phyloP scores from a whole-genome alignment of 2,888 invertebrate species.

The Pristionchus japonicus region DNA sequence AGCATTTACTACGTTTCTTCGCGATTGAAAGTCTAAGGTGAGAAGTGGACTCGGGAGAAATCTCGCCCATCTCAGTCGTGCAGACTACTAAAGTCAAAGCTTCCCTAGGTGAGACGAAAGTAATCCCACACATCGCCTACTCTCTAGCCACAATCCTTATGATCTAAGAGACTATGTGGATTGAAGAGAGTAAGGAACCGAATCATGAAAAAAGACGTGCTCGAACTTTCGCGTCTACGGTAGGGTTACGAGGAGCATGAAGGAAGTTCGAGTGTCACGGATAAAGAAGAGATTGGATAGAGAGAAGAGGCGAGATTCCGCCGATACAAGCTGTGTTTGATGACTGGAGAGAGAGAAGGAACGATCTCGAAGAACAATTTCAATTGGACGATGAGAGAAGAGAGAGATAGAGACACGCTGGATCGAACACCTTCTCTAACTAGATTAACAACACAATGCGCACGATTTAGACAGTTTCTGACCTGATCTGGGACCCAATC shows the following conservation, averaged over 20 bases:
- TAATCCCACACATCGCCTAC: too few species aligned
- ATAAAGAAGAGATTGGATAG: conserved; percentile 13
- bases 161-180: too few species aligned
- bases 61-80: too few species aligned
- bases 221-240: neutral
- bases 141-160: too few species aligned
- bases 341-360: conserved; percentile 10
- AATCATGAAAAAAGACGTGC: neutral
- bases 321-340: conserved; percentile 34
- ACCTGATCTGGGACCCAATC: too few species aligned
- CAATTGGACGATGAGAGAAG: conserved; percentile 6
- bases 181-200: neutral
- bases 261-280: neutral
- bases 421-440: neutral
- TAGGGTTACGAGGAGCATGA: neutral
- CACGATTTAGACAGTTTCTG: neutral
- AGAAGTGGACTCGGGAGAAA: too few species aligned
- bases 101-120: too few species aligned
- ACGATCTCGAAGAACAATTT: conserved; percentile 36
- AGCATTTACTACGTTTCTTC: neutral
- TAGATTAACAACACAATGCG: neutral
- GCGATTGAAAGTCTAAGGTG: too few species aligned
- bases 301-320: neutral
- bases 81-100: too few species aligned
- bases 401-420: neutral